Conservation (phyloP, 2,113 vertebrate genomes). For the Oncorhynchus gorbuscha region DNA sequence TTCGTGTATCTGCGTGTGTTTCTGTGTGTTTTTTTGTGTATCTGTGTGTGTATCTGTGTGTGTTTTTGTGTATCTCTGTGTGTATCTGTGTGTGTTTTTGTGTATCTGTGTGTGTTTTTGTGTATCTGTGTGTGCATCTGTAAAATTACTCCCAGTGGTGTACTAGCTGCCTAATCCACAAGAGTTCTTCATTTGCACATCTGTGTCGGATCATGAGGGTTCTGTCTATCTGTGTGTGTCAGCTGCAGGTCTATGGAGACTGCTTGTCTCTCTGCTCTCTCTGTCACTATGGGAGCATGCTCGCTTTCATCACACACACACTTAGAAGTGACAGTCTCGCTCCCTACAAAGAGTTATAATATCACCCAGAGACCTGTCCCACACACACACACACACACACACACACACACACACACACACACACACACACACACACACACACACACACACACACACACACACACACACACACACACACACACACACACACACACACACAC, state of each 20-base stretch:
- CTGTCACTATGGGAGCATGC: constrained; percentile 62
- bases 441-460: constrained; percentile 31
- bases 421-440: background rate
- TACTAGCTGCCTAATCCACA: constrained; percentile 57
- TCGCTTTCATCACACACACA: constrained; percentile 72
- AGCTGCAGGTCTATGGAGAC: constrained; percentile 10
- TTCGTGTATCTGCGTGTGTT: too few relatives aligned
- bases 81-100: too few relatives aligned
- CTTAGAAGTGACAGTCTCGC: constrained; percentile 74
- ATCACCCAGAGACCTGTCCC: constrained; percentile 69
- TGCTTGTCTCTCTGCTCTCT: too few relatives aligned
- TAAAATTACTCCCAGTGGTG: constrained; percentile 51
- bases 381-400: background rate
- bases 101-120: too few relatives aligned
- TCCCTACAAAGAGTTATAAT: constrained; percentile 70
- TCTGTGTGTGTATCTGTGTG: background rate
- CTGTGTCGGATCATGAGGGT: constrained; percentile 56
- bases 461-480: constrained; percentile 36
- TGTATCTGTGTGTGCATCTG: background rate
- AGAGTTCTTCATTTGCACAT: constrained; percentile 49
- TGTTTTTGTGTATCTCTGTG: too few relatives aligned
- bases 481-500: constrained; percentile 10
- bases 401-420: constrained; percentile 41
- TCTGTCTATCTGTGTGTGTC: constrained; percentile 35
- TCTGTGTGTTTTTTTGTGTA: background rate